A percentile compares a stretch with the other conserved stretches of the same genome.
phyloP scores from a whole-genome alignment of 2,888 invertebrate species.

The Merodon equestris region DNA sequence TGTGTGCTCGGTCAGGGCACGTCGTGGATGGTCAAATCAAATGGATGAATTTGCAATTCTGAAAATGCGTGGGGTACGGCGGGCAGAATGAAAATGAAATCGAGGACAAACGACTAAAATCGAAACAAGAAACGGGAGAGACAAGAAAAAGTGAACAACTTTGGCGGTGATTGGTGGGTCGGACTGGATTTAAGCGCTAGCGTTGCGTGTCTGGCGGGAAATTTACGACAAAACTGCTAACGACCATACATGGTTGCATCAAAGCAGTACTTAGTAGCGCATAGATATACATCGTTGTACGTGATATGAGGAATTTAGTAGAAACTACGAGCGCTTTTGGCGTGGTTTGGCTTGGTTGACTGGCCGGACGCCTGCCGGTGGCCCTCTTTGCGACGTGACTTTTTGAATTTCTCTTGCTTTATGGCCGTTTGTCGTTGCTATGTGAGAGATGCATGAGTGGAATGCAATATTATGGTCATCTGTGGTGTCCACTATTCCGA shows the following conservation, averaged over 20 bases:
- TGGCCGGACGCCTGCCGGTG: constrained; percentile 11
- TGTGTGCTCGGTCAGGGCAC: too few relatives aligned
- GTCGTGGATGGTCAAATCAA: too few relatives aligned
- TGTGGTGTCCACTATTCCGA: not conserved
- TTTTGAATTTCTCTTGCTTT: constrained; percentile 48
- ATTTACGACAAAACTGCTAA: constrained; percentile 51
- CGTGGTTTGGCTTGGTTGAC: constrained; percentile 1
- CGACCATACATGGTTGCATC: constrained; percentile 45
- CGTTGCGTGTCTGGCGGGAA: constrained; percentile 28
- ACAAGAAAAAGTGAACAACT: constrained; percentile 36
- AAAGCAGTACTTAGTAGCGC: constrained; percentile 4
- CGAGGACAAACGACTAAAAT: constrained; percentile 41
- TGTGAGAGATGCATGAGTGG: constrained; percentile 20
- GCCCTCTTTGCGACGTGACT: constrained; percentile 43
- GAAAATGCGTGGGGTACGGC: constrained; percentile 40
- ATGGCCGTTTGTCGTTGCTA: constrained; percentile 39
- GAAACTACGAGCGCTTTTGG: constrained; percentile 33
- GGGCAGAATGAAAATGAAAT: constrained; percentile 42
- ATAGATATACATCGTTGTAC: constrained; percentile 32
- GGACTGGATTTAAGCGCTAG: not conserved
- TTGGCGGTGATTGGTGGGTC: not conserved
- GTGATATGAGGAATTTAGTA: constrained; percentile 27
- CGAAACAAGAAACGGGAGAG: constrained; percentile 35
- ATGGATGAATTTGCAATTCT: not conserved
- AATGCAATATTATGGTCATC: not conserved